phyloP scores from a whole-genome alignment of 2,888 invertebrate genomes.

The Sphinx pinastri region DNA sequence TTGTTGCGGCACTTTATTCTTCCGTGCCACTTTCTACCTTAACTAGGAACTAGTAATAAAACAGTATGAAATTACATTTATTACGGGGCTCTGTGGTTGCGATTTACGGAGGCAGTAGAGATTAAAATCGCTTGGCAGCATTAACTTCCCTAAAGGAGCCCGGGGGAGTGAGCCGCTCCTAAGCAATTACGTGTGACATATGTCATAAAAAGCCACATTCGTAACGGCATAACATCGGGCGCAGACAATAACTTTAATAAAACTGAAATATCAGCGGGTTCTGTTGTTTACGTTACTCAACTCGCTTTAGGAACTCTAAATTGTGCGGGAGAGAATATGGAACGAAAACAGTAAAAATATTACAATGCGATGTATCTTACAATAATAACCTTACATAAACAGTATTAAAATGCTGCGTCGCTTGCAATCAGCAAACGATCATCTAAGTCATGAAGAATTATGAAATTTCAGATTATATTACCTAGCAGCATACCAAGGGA shows the following conservation, averaged over 20 bases:
- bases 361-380: too few relatives aligned
- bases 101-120: conserved; percentile 44
- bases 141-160: conserved; percentile 45
- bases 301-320: conserved; percentile 29
- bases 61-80: conserved; percentile 46
- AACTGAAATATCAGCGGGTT: conserved; percentile 45
- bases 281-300: conserved; percentile 38
- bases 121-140: conserved; percentile 56
- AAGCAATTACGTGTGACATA: conserved; percentile 75
- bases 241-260: conserved; percentile 61
- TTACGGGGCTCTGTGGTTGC: conserved; percentile 27
- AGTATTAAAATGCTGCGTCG: too few relatives aligned
- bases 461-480: too few relatives aligned
- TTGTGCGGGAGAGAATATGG: conserved; percentile 17
- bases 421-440: too few relatives aligned
- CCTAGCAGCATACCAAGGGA: too few relatives aligned
- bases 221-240: conserved; percentile 53
- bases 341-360: not conserved
- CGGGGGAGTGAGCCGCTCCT: conserved; percentile 60
- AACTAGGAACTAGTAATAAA: conserved; percentile 42
- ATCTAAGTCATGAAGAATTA: too few relatives aligned
- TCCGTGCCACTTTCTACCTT: conserved; percentile 38
- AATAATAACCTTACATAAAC: too few relatives aligned
- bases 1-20: conserved; percentile 33
- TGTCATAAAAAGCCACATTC: conserved; percentile 68